These are phyloP conservation scores for Andrena bicolor DNA, from an alignment of 2,888 invertebrate genomes.

Conservation along the genomic window DNA sequence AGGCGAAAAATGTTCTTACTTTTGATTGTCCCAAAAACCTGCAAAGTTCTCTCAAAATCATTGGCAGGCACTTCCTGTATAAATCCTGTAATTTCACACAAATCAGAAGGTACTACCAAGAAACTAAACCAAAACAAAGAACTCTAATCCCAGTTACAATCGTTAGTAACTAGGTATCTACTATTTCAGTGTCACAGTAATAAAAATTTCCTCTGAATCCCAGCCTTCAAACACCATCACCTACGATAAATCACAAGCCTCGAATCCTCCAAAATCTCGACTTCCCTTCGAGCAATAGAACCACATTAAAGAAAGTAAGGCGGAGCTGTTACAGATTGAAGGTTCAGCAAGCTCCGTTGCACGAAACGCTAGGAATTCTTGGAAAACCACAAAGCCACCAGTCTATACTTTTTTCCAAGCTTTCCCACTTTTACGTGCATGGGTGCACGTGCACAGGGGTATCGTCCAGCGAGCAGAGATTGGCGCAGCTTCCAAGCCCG, in stretches of 20 bases:
- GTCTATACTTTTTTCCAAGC: too few relatives aligned
- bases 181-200: background rate
- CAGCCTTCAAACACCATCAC: background rate
- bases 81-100: too few relatives aligned
- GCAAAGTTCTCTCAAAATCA: too few relatives aligned
- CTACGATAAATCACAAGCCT: background rate
- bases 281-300: background rate
- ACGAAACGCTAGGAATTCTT: background rate
- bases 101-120: too few relatives aligned
- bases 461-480: slow-evolving; percentile 14
- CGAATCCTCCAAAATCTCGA: background rate
- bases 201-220: background rate
- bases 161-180: background rate
- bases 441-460: slow-evolving; percentile 15
- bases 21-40: too few relatives aligned
- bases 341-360: background rate
- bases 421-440: background rate
- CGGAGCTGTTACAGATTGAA: background rate
- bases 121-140: too few relatives aligned
- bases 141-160: too few relatives aligned
- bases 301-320: background rate
- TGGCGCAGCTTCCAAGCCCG: background rate
- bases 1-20: too few relatives aligned
- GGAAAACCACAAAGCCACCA: background rate
- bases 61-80: too few relatives aligned